Percentiles rank a stretch among this genome's conserved stretches.
Conservation (phyloP, 2,888 invertebrate species). For the Druceiella hillmani region DNA sequence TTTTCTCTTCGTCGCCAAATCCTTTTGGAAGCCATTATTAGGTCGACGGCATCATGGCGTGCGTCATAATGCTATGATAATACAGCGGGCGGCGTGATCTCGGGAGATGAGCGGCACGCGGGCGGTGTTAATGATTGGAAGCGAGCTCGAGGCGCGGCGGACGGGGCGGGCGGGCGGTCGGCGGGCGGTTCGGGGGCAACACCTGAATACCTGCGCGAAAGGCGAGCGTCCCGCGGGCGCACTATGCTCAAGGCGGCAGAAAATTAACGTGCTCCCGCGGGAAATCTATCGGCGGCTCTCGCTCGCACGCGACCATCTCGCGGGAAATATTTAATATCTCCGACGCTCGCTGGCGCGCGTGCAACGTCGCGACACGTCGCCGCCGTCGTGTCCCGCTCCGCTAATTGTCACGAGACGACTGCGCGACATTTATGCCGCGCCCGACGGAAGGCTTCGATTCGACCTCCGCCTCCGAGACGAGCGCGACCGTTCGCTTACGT, state of each 20-base stretch:
- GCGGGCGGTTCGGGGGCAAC: conserved; percentile 43
- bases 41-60: no score
- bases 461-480: neutral
- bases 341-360: conserved; percentile 14
- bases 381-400: conserved; percentile 4
- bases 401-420: neutral
- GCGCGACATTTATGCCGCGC: neutral
- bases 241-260: conserved; percentile 73
- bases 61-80: conserved; percentile 30
- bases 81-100: neutral
- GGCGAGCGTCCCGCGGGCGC: conserved; percentile 56
- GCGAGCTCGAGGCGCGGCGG: no score
- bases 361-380: conserved; percentile 6
- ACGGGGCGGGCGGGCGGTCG: conserved; percentile 22
- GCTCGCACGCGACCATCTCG: conserved; percentile 34
- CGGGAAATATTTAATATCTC: conserved; percentile 48
- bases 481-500: neutral
- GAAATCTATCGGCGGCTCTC: conserved; percentile 58
- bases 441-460: neutral
- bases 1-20: no score
- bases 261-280: conserved; percentile 66
- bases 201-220: conserved; percentile 52
- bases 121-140: no score
- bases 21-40: no score
- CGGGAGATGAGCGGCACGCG: conserved; percentile 27